Evolutionary conservation across 2,113 vertebrate species (phyloP), one percentile per base, ranked within the genome.

Genomic region (Oncorhynchus tshawytscha): DNA sequence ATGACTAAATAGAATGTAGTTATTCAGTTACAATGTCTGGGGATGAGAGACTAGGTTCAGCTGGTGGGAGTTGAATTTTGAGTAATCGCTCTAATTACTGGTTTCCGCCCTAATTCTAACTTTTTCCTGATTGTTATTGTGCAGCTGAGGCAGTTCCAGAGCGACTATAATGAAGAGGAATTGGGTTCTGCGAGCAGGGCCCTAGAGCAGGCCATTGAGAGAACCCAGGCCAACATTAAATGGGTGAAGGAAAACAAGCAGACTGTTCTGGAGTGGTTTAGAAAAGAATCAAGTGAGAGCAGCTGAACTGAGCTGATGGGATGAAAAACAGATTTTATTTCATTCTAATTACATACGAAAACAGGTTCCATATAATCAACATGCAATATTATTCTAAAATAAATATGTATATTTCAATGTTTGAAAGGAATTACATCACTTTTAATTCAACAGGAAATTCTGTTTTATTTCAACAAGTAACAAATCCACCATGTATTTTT

Each of bases 161-260:
- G 0, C 0, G 65, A 91, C 0, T 90, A 94, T 22, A 12, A 80
- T 11, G 81, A 87, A 0, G 25, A 85, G 0, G 79, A 91, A 0
- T 86, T 94, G 0, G 89, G 89, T 20, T 81, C 91, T 0, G 92
- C 83, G 15, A 88, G 89, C 0, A 87, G 84, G 24, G 88, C 88
- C 0, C 79, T 95, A 78, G 76, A 94, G 29, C 94, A 95, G 81
- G 92, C 94, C 0, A 91, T 98, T 68, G 96, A 99, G 90, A 90
- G 86, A 71, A 97, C 96, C 0, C 82, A 78, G 0, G 83, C 94
- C 57, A 99, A 99, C 90, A 97, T 97, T 78, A 34, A 86, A 72
- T 99, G 97, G 97, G 95, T 98, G 84, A 72, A 74, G 0, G 85
- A 94, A 54, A 95, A 98, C 92, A 86, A 77, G 85, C 66, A 64